Base-by-base conservation (phyloP, 2,888 invertebrate genomes). In the Sylvicola fuscatus region DNA sequence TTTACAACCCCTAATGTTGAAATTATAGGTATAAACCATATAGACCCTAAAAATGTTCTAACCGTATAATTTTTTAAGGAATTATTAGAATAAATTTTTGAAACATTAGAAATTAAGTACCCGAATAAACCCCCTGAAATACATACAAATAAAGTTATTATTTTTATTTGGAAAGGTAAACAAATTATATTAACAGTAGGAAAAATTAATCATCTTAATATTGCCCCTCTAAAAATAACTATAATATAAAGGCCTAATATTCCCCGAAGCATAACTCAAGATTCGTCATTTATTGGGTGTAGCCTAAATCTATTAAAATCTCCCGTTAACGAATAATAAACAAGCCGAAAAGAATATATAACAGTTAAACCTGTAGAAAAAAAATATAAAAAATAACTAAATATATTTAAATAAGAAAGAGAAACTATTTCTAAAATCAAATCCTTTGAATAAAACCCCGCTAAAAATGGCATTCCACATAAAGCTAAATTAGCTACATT, bases 401-500 rank as follows among this genome's bases (percentile, higher is more conserved):
- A 56, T 45, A 62, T 47, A 65, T 68, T 66, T 51, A 65, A 49
- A 59, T 59, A 57, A 42, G 51, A 58, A 53, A 68, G 58, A 43
- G 58, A 58, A 37, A 65, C 52, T 44, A 65, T 46, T 43, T 71
- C 71, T 54, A 70, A 63, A 65, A 70, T 65, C 55, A 66, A 54
- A 62, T 68, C 70, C 27, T 69, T 71, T 16, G 69, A 70, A 58
- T 70, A 74, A 71, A 70, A 71, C 0, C 68, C 70, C 1, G 68
- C 58, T 52, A 72, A 58, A 68, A 71, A 72, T 7, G 70, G 69
- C 51, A 70, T 60, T 0, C 72, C 72, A 61, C 67, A 68, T 56
- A 72, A 64, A 45, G 68, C 57, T 47, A 72, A 58, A 60, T 65
- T 68, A 44, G 68, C 61, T 50, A 66, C 56, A 60, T 62, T 63